Base-by-base conservation (phyloP, 2,888 invertebrate species). In the Gymnocheta viridis region DNA sequence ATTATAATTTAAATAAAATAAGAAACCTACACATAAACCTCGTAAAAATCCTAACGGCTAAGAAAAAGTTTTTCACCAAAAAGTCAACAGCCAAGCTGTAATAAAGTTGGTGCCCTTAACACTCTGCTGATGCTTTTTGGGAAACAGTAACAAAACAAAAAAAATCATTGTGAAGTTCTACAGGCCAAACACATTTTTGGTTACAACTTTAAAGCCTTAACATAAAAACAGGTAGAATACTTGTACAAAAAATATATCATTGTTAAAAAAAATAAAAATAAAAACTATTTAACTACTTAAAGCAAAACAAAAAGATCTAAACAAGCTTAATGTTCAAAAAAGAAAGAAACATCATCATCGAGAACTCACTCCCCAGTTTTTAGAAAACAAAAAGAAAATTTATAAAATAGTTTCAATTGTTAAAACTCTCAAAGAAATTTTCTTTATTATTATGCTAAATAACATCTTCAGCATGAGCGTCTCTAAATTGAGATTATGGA, bases 201-300 rank as follows among this genome's bases (percentile, higher is more conserved):
- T 67, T n/a, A n/a, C n/a, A n/a, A n/a, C n/a, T n/a, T 60, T 69
- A 54, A 38, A 60, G 35, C 24, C 60, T 49, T 49, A 49, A 49
- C 17, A 62, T 24, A 12, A 47, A 44, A 24, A 64, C 54, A 24
- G 51, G 62, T 74, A 19, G 12, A 29, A 47, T 17, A 27, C 32
- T n/a, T n/a, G n/a, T n/a, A n/a, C n/a, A 0, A 19, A 32, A 41
- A n/a, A 41, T 41, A 19, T 41, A 35, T 49, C 24, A 19, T 73
- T 73, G 49, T 51, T 49, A 14, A 19, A 64, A n/a, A 64, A 51
- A 51, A 54, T n/a, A 10, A 74, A 27, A 12, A 62, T 10, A 54
- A 76, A 35, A 54, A 35, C 35, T 54, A 29, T 62, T 74, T 44
- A 22, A 54, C 54, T 54, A 44, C 41, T 64, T 67, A 35, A 44